Evolutionary conservation across 2,113 vertebrate genomes (phyloP), one percentile per base, ranked within the genome.

Genomic region (Paramisgurnus dabryanus): DNA sequence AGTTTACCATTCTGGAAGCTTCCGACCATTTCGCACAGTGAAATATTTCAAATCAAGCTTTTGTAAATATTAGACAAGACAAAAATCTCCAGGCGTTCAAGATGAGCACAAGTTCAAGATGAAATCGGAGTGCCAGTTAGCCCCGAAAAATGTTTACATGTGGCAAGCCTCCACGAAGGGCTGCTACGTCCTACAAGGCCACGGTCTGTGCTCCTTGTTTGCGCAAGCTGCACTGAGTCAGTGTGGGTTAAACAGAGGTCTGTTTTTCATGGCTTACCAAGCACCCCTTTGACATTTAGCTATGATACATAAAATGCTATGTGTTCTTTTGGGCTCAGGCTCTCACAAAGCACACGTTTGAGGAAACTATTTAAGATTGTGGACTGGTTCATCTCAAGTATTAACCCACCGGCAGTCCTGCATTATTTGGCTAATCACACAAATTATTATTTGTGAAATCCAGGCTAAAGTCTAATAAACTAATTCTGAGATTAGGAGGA

Each of bases 181-280:
- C 73, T 50, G 45, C 79, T 9, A 27, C 60, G 27, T 47, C 66
- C 71, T 82, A 92, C 91, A 93, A 92, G 88, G 91, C 87, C 85
- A 82, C 85, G 87, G 88, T 92, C 84, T 94, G 90, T 91, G 86
- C 83, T 90, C 70, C 71, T 76, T 92, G 87, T 93, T 92, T 93
- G 91, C 84, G 88, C 84, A 91, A 89, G 90, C 87, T 89, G 90
- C 86, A 86, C 85, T 92, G 90, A 91, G 84, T 91, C 90, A 90
- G 85, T 83, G 85, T 34, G 45, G 76, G 85, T 87, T 89, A 83
- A 92, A 92, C 87, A 88, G 90, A 82, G 85, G 83, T 75, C 87
- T 90, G 89, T 90, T 90, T 91, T 49, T 86, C 82, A 81, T 78
- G 82, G 71, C 86, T 84, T 84, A 87, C 89, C 85, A 92, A 89